A percentile compares a stretch with the other conserved stretches of the same genome.
Conservation (phyloP, 2,113 vertebrate genomes). For the Dascyllus trimaculatus region DNA sequence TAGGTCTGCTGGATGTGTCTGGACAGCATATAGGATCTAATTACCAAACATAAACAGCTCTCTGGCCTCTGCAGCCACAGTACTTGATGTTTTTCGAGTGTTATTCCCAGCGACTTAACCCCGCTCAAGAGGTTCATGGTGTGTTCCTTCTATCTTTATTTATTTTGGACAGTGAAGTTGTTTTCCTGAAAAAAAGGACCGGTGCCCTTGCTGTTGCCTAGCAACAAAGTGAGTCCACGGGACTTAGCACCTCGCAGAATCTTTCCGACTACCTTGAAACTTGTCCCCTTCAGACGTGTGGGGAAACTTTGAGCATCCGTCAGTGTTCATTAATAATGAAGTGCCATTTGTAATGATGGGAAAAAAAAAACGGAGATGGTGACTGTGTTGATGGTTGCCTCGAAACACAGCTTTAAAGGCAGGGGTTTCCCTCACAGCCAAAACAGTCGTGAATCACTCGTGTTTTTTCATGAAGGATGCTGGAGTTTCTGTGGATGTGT, state of each 20-base stretch:
- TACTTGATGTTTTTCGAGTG: conserved; percentile 53
- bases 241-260: conserved; percentile 62
- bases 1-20: not conserved
- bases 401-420: too few relatives aligned
- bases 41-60: conserved; percentile 31
- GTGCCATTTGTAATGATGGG: not conserved
- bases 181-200: conserved; percentile 51
- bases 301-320: conserved; percentile 37
- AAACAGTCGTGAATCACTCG: not conserved
- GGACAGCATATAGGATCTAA: conserved; percentile 20
- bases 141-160: conserved; percentile 69
- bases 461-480: not conserved
- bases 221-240: conserved; percentile 82
- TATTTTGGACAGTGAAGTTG: conserved; percentile 66
- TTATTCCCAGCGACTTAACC: conserved; percentile 64
- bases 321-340: conserved; percentile 22
- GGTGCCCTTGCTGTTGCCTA: conserved; percentile 82
- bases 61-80: conserved; percentile 27
- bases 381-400: too few relatives aligned
- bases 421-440: not conserved
- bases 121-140: conserved; percentile 54
- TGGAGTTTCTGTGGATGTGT: not conserved
- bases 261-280: conserved; percentile 46
- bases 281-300: conserved; percentile 26
- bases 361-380: not conserved